Evolutionary conservation across 1,140 invertebrate genomes (phyloP).

Genomic region (Caerostris darwini): DNA sequence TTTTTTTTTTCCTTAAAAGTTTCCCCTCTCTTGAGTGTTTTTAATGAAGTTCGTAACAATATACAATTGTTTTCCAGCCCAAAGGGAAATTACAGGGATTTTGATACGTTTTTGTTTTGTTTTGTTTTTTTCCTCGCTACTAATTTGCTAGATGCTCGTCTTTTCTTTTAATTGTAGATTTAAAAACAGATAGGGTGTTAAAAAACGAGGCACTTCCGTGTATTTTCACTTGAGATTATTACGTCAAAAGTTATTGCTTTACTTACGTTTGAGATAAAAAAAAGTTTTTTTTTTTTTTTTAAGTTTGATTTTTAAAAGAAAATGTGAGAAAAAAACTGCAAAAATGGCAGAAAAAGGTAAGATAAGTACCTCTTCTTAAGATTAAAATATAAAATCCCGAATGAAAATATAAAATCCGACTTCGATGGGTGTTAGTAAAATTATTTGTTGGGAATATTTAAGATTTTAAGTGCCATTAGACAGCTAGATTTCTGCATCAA

Average conservation of each 20-base stretch:
- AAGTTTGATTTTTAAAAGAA: too few species aligned
- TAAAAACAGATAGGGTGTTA: not conserved
- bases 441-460: too few species aligned
- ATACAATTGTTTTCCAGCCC: not conserved
- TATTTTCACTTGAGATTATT: not conserved
- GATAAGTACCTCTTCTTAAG: too few species aligned
- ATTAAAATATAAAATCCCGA: too few species aligned
- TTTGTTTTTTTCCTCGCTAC: not conserved
- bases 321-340: too few species aligned
- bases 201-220: not conserved
- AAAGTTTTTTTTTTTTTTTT: too few species aligned
- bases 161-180: constrained; percentile 1
- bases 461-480: too few species aligned
- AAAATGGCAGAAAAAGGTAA: too few species aligned
- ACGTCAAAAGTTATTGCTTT: not conserved
- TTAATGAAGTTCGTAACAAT: constrained; percentile 42
- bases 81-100: constrained; percentile 1
- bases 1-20: not conserved
- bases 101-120: not conserved
- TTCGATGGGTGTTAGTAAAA: too few species aligned
- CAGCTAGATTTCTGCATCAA: too few species aligned
- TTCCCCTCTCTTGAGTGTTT: not conserved
- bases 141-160: constrained; percentile 6
- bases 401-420: too few species aligned
- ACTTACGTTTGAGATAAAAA: too few species aligned